Percentiles rank a stretch among this genome's conserved stretches.
These are phyloP conservation scores for Ploceus nigricollis DNA, from an alignment of 2,113 vertebrate species.

Conservation along the genomic window DNA sequence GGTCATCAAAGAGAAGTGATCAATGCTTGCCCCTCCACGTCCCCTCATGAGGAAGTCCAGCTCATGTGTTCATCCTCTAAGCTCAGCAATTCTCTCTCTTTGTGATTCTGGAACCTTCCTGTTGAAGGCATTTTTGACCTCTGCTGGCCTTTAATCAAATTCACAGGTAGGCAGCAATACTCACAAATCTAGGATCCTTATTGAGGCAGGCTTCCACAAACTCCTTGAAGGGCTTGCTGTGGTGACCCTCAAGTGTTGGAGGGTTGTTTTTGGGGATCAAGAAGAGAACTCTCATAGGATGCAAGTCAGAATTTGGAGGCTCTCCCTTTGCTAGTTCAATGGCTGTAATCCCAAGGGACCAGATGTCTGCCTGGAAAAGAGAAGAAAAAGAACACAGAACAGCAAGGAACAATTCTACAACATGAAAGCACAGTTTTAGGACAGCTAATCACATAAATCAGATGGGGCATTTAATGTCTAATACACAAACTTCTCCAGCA, in stretches of 20 bases:
- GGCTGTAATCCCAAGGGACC: conserved; percentile 97
- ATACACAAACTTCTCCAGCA: not conserved
- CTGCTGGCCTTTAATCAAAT: not conserved
- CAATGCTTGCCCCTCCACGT: accelerated
- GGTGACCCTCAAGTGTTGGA: conserved; percentile 91
- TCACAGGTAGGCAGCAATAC: conserved; percentile 38
- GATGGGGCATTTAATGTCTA: not conserved
- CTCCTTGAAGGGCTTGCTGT: conserved; percentile 98
- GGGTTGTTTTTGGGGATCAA: conserved; percentile 98
- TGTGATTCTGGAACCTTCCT: not conserved
- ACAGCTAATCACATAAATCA: not conserved
- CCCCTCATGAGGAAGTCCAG: not conserved
- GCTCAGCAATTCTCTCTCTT: not conserved
- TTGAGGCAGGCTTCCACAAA: conserved; percentile 98
- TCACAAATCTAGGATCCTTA: conserved; percentile 97
- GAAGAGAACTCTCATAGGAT: conserved; percentile 98
- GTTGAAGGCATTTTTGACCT: not conserved
- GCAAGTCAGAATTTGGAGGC: conserved; percentile 95
- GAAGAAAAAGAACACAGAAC: not conserved
- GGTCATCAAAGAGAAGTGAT: not conserved
- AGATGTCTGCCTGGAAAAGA: conserved; percentile 90
- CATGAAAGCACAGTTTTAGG: not conserved
- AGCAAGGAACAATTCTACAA: not conserved
- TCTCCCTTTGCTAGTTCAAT: conserved; percentile 97
- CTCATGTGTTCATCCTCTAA: not conserved